Evolutionary conservation across 2,888 invertebrate genomes (phyloP).

Genomic region (Phasia obesa): DNA sequence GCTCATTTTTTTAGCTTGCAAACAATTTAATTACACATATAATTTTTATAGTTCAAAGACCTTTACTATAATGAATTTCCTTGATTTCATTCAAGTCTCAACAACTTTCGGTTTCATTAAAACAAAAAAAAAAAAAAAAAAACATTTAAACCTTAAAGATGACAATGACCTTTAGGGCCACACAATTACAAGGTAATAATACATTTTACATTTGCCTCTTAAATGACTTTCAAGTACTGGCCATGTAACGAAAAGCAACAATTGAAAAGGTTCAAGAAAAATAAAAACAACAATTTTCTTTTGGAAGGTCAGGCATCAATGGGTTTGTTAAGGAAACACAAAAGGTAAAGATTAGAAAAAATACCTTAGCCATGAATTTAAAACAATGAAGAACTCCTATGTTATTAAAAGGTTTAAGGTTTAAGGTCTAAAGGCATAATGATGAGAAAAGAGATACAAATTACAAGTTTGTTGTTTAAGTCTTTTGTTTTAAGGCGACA

Average conservation of each 20-base stretch:
- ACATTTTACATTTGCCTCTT: conserved; percentile 25
- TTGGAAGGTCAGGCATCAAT: neutral
- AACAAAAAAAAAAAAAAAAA: neutral
- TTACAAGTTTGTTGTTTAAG: conserved; percentile 16
- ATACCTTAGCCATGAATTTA: neutral
- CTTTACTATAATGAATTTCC: conserved; percentile 5
- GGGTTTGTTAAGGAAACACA: neutral
- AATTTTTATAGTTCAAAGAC: conserved; percentile 30
- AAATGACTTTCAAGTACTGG: neutral
- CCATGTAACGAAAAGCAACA: neutral
- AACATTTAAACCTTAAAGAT: conserved; percentile 2
- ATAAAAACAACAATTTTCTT: neutral
- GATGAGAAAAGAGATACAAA: too few relatives aligned
- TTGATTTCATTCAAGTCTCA: neutral
- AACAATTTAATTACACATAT: neutral
- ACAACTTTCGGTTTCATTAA: conserved; percentile 23
- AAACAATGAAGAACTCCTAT: neutral
- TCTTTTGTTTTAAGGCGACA: conserved; percentile 16
- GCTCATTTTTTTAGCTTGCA: neutral
- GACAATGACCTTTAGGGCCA: conserved; percentile 47
- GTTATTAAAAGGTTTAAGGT: neutral
- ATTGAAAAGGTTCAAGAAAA: conserved; percentile 3
- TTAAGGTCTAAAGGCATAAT: neutral
- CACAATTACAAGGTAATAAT: conserved; percentile 24
- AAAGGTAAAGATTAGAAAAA: neutral